Evolutionary conservation across 2,113 vertebrate genomes (phyloP).

Genomic region (Petroica traversi): DNA sequence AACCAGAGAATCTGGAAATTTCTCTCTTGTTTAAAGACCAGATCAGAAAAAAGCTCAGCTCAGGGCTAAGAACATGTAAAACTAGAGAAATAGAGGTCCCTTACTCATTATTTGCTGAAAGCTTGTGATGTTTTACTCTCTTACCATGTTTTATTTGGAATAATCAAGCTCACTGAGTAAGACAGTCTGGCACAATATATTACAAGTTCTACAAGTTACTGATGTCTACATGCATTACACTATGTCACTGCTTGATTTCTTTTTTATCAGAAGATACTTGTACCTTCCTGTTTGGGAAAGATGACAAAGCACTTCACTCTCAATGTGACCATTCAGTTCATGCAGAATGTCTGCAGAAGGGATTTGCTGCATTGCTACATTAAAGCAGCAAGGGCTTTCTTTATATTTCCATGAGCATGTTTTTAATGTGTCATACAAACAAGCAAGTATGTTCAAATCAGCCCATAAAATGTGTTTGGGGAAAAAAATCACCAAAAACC

Average conservation of each 20-base stretch:
- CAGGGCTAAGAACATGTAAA: neutral
- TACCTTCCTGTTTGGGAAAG: neutral
- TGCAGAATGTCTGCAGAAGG: neutral
- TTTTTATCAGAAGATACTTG: neutral
- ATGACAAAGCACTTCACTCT: neutral
- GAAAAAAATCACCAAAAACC: fast-evolving
- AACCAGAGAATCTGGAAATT: neutral
- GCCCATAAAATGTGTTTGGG: neutral
- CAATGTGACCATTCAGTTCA: neutral
- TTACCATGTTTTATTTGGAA: neutral
- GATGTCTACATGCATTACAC: neutral
- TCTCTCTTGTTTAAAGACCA: neutral
- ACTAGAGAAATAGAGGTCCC: neutral
- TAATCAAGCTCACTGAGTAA: neutral
- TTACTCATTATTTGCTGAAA: neutral
- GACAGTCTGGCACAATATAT: neutral
- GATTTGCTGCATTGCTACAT: neutral
- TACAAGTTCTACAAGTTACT: neutral
- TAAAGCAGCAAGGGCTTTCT: neutral
- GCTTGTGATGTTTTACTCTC: neutral
- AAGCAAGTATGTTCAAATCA: neutral
- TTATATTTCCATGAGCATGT: neutral
- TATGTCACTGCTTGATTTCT: neutral
- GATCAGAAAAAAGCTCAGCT: neutral
- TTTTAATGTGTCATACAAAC: neutral